Evolutionary conservation across 1,140 invertebrate species (phyloP), one percentile per base, ranked within the genome.

Genomic region (Drusus annulatus): DNA sequence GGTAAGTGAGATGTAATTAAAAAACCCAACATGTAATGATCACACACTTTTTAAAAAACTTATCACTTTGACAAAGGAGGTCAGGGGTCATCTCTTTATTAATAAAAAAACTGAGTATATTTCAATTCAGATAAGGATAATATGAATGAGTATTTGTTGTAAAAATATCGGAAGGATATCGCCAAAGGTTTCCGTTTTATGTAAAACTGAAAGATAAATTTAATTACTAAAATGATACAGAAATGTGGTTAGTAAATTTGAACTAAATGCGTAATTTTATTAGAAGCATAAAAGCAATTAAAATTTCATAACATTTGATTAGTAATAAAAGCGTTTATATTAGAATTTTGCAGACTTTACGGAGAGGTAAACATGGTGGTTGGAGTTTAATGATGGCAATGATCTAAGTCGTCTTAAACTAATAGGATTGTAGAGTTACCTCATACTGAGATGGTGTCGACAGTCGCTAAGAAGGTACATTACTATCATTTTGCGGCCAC

Each of bases 401-500:
- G 56, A 60, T 60, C 56, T 60, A 19, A 60, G 56, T 19, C 56
- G 17, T 19, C 23, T 60, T 13, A 23, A 60, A 19, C 17, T 23
- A 23, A 8, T 60, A 13, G 8, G 19, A 60, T 19, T 17, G 56
- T 60, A 60, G 23, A 60, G 21, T 58, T 60, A 60, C n/a, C 3
- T 25, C 31, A 28, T 45, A 45, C 10, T 13, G 36, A 13, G 7
- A n/a, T 65, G 62, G n/a, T 65, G 62, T 13, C 15, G 16, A 1
- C 28, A 25, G 62, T 13, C 23, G 45, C 28, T 3, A n/a, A 71
- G 68, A 36, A 50, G 19, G n/a, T 65, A 31, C 68, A 51, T 50
- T 71, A 45, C 10, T 19, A 71, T 51, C 68, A 71, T 71, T 45
- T 71, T 71, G 31, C 45, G 68, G 16, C 68, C 45, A 51, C 19